Base-by-base conservation (phyloP, 1,140 invertebrate genomes). In the Brachionus rotundiformis region DNA sequence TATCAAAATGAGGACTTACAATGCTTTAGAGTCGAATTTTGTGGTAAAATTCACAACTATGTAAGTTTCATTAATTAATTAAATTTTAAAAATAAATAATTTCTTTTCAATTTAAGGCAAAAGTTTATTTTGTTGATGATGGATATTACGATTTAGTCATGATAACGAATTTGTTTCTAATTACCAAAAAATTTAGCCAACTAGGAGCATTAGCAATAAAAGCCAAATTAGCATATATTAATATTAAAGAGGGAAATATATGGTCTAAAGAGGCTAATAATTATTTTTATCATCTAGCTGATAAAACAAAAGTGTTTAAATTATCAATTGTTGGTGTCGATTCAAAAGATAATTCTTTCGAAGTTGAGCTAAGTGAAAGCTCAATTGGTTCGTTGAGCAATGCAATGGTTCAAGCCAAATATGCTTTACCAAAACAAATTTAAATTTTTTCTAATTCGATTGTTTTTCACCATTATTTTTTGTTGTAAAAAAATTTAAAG, bases 201-300 rank as follows among this genome's bases (percentile, higher is more conserved):
- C 36, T 73, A 25, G 16, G 44, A 8, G 23, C 68, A 4, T 19
- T 44, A n/a, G 68, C 68, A 41, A 73, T 73, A 4, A 73, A 44
- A 41, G 36, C 19, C 25, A 29, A 25, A 23, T 25, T 73, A 44
- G 19, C 33, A 44, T 3, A 25, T 44, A 41, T 73, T 16, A 27
- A 41, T 10, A 44, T 10, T n/a, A 41, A 73, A 13, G 36, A 44
- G 25, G 19, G 19, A 3, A 25, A 73, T 27, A 23, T 44, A 4
- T 73, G 68, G 68, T 73, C 68, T 6, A 25, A 25, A 4, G 68
- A 73, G 7, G 68, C 68, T 16, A 73, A 23, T 44, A 31, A 73
- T 25, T 73, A 27, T 27, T 73, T 73, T 44, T 41, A 31, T 16
- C 10, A 68, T 44, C 36, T 19, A 25, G 68, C 39, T 73, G 39